Evolutionary conservation across 64 coral and sea anemone species (phyloP), one percentile per base, ranked within the genome.

Genomic region (Montipora capricornis): DNA sequence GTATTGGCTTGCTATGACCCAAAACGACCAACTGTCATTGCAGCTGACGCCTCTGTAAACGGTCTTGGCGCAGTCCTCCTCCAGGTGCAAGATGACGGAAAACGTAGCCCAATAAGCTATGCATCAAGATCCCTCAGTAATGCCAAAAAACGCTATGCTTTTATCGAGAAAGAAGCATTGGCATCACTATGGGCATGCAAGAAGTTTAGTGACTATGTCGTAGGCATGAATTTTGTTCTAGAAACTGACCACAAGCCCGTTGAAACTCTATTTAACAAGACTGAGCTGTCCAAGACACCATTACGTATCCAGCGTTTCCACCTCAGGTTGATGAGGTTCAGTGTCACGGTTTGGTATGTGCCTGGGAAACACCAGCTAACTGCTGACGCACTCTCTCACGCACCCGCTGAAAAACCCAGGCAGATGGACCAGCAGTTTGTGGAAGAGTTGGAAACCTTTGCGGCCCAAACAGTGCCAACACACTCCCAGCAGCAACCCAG

Each of bases 41-140:
- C 52, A 55, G 52, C 10, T 55, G 52, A 55, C 10, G 52, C 52
- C 52, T 55, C 52, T 10, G 6, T 55, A 5, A 55, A 55, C 52
- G 52, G 52, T 10, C 5, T 55, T 55, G 52, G 52, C 10, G 52
- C 16, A 79, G 82, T 93, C 55, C 59, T 93, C 15, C 53, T 87
- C 29, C 92, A 88, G 45, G 20, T 81, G 1, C 84, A 93, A 93
- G 92, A 93, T 6, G 14, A 88, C 19, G 84, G 92, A 47, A 88
- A 73, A 47, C 64, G 77, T 14, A 29, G 73, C 2, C 85, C 87
- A 47, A 66, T 88, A 7, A 51, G 22, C 17, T 80, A 88, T 62
- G 83, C 75, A 44, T 88, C 84, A 17, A 47, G 77, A 73, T 94
- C 85, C 9, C 92, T 89, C 15, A 60, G 49, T 20, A 49, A 94